phyloP scores from a whole-genome alignment of 2,888 invertebrate species.

The Drosophila affinis region DNA sequence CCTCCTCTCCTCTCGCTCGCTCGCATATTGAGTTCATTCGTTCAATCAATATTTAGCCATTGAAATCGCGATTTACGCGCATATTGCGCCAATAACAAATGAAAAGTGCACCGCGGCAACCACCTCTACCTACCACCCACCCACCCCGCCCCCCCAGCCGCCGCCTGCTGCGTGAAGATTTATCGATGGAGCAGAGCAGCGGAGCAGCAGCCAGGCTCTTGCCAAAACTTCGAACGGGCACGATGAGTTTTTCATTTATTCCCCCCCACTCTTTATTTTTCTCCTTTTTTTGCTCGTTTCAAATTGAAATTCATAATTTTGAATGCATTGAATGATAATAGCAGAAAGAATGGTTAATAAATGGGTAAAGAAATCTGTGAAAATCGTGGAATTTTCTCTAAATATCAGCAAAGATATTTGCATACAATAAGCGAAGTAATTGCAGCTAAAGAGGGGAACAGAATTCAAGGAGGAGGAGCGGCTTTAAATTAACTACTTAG shows the following conservation, averaged over 20 bases:
- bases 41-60: constrained; percentile 73
- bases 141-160: not conserved
- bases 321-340: constrained; percentile 18
- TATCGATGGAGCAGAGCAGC: constrained; percentile 35
- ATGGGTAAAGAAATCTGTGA: not conserved
- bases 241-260: constrained; percentile 50
- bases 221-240: constrained; percentile 8
- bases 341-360: not conserved
- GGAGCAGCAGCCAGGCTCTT: constrained; percentile 10
- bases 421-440: no score
- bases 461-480: no score
- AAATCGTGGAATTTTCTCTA: not conserved
- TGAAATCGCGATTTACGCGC: constrained; percentile 79
- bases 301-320: constrained; percentile 50
- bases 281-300: constrained; percentile 7
- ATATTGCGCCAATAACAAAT: constrained; percentile 78
- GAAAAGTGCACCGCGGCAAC: constrained; percentile 60
- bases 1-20: no score
- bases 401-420: not conserved
- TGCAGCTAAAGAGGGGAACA: no score
- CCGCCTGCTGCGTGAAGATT: constrained; percentile 31
- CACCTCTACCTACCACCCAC: not conserved
- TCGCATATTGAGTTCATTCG: constrained; percentile 69
- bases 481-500: no score
- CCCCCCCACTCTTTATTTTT: not conserved